Evolutionary conservation across 2,797 vertebrate species (phyloP), one percentile per base, ranked within the genome.

Genomic region (Eospalax fontanierii): DNA sequence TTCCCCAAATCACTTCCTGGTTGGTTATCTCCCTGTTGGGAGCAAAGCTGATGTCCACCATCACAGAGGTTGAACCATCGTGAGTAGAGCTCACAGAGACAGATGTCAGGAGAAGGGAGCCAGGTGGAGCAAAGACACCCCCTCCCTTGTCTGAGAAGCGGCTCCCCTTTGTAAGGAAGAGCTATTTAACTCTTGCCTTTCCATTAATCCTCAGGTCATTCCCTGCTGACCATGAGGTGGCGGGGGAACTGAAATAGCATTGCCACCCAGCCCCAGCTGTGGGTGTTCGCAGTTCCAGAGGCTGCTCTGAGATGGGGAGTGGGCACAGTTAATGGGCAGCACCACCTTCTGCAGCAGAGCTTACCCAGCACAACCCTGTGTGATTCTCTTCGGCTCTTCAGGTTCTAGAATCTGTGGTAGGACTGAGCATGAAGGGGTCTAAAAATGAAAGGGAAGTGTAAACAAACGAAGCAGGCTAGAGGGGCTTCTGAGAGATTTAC

Each of bases 401-500:
- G 21, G 59, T 46, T 59, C n/a, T 15, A 1, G 21, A 63, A 22
- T 54, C 35, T 14, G 4, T 50, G 74, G 19, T 8, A 26, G 54
- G 81, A 24, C 40, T 5, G 1, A 1, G 11, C 2, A 3, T 35
- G 65, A 22, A 65, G 46, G 15, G 19, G 61, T 9, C 11, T 24
- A 66, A 21, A 75, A 33, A 22, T 5, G 28, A 65, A 88, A 75
- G 24, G 79, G 74, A 87, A 90, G 30, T 75, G 70, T 89, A 93
- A 80, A 89, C 85, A 95, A 95, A 87, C 94, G 75, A 91, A 87
- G 74, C 63, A 75, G 85, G 43, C 71, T 28, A 30, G 76, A 86
- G 82, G 40, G 71, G 59, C 57, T 92, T 92, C 70, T 66, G 0
- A 63, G 57, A 73, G 50, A 86, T 94, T 96, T 94, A 93, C 88